Base-by-base conservation (phyloP, 64 coral and sea anemone genomes). In the Stichodactyla helianthus region DNA sequence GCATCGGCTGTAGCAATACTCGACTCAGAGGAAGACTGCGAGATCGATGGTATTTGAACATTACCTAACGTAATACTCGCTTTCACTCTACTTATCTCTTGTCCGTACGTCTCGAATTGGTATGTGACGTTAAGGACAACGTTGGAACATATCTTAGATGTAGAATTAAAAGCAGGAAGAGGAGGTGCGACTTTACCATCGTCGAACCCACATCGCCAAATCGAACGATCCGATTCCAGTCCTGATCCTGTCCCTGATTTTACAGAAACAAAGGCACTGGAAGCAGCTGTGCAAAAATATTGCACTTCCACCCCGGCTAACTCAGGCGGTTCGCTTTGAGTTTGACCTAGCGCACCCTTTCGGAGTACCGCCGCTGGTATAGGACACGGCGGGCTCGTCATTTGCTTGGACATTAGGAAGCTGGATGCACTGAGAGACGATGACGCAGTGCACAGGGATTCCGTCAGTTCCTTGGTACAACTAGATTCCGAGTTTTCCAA, bases 371-470 rank as follows among this genome's bases (percentile, higher is more conserved):
- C 86, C 20, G 90, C 77, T 56, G 93, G 93, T 54, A 86, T 57
- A 51, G 87, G 86, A 71, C 93, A 95, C 1, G 89, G 77, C 3
- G 87, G 84, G 44, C 76, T 86, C 59, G 55, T 65, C 16, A 92
- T 61, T 23, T 82, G 44, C 22, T 55, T 86, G 27, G 89, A 86
- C 78, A 95, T 88, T 12, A 95, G 51, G 82, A 92, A 95, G 86
- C 91, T 95, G 59, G 67, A 82, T 6, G 93, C 93, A 52, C 93
- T 95, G n/a, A 91, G 88, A 15, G 87, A 61, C 44, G 89, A 95
- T 5, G 87, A 31, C 4, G 86, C 88, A 51, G 79, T 83, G 82
- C 93, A 95, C 25, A 91, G 62, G 59, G 77, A 59, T 82, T 92
- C 83, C 52, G 77, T 77, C 27, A 92, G n/a, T 14, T 89, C 89